These are phyloP conservation scores for Phymorhynchus buccinoides DNA, from an alignment of 1,140 invertebrate species.

Conservation along the genomic window DNA sequence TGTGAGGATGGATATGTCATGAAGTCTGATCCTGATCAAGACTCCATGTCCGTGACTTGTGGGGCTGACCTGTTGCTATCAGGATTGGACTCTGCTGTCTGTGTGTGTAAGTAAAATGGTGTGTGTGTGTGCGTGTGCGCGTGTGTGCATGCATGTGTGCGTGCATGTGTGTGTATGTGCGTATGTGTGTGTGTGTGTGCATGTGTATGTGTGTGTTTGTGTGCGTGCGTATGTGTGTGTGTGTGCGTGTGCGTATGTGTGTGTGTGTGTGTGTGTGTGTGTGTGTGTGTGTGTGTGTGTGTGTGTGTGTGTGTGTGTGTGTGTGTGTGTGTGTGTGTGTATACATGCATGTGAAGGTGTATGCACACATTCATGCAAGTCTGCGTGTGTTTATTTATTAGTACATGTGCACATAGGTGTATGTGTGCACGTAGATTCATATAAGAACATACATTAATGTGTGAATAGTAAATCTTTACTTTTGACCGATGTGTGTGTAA, in stretches of 20 bases:
- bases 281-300: neutral
- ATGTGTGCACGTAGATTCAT: no score
- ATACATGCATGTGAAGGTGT: no score
- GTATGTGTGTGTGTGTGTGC: neutral
- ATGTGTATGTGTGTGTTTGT: neutral
- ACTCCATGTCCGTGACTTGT: neutral
- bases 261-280: neutral
- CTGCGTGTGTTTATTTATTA: no score
- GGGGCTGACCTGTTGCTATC: neutral
- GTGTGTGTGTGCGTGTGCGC: neutral
- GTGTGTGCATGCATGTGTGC: neutral
- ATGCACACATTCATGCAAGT: no score
- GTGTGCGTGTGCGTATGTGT: conserved; percentile 2
- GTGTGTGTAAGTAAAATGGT: neutral
- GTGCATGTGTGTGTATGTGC: neutral
- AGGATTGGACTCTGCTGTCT: neutral
- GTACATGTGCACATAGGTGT: no score
- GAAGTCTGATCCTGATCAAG: neutral
- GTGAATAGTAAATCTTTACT: no score
- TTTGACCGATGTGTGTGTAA: no score
- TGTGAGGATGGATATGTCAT: neutral
- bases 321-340: no score
- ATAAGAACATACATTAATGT: no score
- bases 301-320: neutral
- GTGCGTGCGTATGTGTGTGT: neutral